phyloP scores from a whole-genome alignment of 2,113 vertebrate genomes.

The Elgaria multicarinata region DNA sequence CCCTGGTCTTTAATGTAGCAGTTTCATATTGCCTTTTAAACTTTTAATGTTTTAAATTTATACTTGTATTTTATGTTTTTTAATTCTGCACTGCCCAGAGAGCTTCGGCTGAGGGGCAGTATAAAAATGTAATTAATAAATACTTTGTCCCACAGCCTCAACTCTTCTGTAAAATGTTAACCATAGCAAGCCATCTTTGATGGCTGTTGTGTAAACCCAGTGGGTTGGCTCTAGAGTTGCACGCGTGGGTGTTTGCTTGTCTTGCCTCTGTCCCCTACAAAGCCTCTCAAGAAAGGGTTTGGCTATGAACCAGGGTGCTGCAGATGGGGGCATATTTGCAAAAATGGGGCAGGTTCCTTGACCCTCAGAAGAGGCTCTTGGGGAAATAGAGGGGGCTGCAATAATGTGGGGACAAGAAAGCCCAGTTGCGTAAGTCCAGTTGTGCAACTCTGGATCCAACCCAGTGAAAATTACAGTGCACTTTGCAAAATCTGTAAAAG shows the following conservation, averaged over 20 bases:
- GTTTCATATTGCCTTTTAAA: too few species aligned
- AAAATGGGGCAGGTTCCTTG: background rate
- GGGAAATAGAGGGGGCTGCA: too few species aligned
- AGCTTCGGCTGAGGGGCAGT: too few species aligned
- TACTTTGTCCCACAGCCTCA: background rate
- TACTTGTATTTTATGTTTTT: too few species aligned
- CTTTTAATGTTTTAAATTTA: too few species aligned
- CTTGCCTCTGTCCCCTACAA: background rate
- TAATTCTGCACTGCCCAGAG: too few species aligned
- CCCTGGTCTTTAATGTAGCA: too few species aligned
- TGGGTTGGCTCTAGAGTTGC: background rate
- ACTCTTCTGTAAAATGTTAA: background rate
- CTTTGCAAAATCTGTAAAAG: background rate
- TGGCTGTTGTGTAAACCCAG: background rate
- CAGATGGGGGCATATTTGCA: too few species aligned
- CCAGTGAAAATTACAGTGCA: background rate
- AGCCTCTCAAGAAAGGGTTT: background rate
- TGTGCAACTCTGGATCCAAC: background rate
- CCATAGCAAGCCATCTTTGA: background rate
- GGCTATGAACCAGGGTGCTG: too few species aligned
- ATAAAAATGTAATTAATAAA: too few species aligned
- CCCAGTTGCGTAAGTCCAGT: background rate
- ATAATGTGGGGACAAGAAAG: background rate
- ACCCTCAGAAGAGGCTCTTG: background rate
- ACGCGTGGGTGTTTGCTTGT: background rate